Evolutionary conservation across 2,888 invertebrate species (phyloP).

Genomic region (Parnassius orleans): DNA sequence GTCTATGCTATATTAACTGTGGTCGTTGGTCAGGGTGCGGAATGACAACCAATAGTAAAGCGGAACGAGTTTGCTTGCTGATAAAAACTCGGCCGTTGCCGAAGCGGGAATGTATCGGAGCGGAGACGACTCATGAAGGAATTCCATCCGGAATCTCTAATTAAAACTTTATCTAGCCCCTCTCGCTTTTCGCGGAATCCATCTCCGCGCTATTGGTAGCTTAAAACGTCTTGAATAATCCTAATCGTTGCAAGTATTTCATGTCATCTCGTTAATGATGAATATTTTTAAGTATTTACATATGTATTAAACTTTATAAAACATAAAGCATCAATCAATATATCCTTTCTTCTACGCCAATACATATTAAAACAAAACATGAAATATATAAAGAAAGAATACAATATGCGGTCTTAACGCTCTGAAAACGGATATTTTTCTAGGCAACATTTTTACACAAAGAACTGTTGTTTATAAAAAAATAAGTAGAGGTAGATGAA

Average conservation of each 20-base stretch:
- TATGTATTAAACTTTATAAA: too few relatives aligned
- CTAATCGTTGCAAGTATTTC: background rate
- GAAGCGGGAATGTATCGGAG: constrained; percentile 73
- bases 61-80: constrained; percentile 61
- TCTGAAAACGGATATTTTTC: too few relatives aligned
- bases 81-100: constrained; percentile 71
- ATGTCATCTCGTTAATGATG: background rate
- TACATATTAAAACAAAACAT: too few relatives aligned
- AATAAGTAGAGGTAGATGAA: too few relatives aligned
- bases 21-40: constrained; percentile 57
- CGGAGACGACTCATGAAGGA: constrained; percentile 58
- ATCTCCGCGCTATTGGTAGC: constrained; percentile 27
- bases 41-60: constrained; percentile 55
- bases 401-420: too few relatives aligned
- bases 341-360: too few relatives aligned
- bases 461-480: too few relatives aligned
- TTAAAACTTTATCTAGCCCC: constrained; percentile 77
- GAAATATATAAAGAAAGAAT: too few relatives aligned
- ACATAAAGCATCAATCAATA: too few relatives aligned
- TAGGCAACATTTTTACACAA: too few relatives aligned
- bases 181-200: constrained; percentile 35
- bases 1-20: constrained; percentile 61
- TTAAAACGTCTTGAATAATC: constrained; percentile 21
- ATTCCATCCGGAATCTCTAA: constrained; percentile 77
- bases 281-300: too few relatives aligned